Evolutionary conservation across 2,888 invertebrate species (phyloP), one percentile per base, ranked within the genome.

Genomic region (Mythimna impura): DNA sequence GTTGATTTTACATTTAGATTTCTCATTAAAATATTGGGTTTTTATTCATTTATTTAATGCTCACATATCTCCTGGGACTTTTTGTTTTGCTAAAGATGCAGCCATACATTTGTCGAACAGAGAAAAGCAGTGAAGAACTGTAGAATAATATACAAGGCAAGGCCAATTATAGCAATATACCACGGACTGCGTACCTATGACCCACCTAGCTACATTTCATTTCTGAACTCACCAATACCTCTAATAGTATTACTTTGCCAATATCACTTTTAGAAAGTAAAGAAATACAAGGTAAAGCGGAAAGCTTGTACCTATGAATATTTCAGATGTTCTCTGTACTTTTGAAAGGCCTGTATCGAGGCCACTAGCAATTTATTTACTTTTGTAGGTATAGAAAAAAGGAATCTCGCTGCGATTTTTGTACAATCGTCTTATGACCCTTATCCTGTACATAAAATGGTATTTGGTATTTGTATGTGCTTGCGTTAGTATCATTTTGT

Each of bases 331-430:
- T 76, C 66, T 68, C 81, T 75, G 80, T 82, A 83, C 86, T 86
- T 86, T 86, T 78, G 73, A 81, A 88, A 82, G 78, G 80, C 81
- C 66, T 78, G 76, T 85, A 85, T 86, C 84, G 81, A 83, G 82
- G 69, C 84, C 68, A 87, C 83, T 82, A 81, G 73, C 80, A 83
- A 82, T 88, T 86, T 88, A 87, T 88, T 86, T 84, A 87, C 75
- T 86, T 82, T 81, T 83, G 75, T 81, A 43, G 43, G 43, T 43
- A 66, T 75, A 76, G 71, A 66, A 76, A 76, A 74, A 76, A 68
- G 52, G 64, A 75, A 70, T 63, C 65, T 76, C 66, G 63, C 71
- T 71, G 73, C 76, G 70, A 77, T 77, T 73, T 79, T 58, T 43
- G 70, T 79, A 81, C 77, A 80, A 83, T 76, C 75, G 75, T 64